Base-by-base conservation (phyloP, 2,797 vertebrate genomes). In the Enteromius afrohamiltoni region DNA sequence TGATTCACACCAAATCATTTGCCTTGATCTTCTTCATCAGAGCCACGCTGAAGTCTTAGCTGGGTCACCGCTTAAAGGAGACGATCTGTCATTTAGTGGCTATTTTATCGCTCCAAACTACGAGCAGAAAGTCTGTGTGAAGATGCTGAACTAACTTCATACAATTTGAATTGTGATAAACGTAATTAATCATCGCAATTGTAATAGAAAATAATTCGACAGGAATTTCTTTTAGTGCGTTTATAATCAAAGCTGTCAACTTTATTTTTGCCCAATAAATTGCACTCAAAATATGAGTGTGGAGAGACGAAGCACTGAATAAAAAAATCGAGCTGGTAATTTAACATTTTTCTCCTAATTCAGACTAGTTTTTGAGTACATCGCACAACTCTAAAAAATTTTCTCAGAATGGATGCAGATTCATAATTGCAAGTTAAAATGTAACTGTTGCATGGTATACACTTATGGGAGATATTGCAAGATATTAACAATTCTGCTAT, bases 1-100 rank as follows among this genome's bases (percentile, higher is more conserved):
- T 60, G 58, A 79, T 64, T 60, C 68, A 79, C 60, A 19, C 29
- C 37, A n/a, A 49, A 74, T 77, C 68, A 58, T 79, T 65, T 19
- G 67, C 68, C 75, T 85, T 77, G 73, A 71, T 85, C 55, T n/a
- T 81, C 64, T 11, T 21, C n/a, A 51, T 70, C 73, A 64, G 23
- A 58, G 60, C 31, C 14, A 6, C 7, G 40, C 42, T 79, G 42
- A 42, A 60, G 45, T 73, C 19, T n/a, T 16, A 19, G 8, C 55
- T 60, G 21, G 51, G 53, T 85, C 45, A 3, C 6, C 9, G 75
- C 67, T 45, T 23, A 53, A 58, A 47, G 42, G 21, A 62, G 31
- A 21, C 10, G 58, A 19, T 26, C 58, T 60, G 23, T 60, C 11
- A 60, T 13, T 40, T 42, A n/a, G 23, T 31, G 2, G 4, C 16